phyloP scores from a whole-genome alignment of 2,888 invertebrate species.

The Escarpia spicata region DNA sequence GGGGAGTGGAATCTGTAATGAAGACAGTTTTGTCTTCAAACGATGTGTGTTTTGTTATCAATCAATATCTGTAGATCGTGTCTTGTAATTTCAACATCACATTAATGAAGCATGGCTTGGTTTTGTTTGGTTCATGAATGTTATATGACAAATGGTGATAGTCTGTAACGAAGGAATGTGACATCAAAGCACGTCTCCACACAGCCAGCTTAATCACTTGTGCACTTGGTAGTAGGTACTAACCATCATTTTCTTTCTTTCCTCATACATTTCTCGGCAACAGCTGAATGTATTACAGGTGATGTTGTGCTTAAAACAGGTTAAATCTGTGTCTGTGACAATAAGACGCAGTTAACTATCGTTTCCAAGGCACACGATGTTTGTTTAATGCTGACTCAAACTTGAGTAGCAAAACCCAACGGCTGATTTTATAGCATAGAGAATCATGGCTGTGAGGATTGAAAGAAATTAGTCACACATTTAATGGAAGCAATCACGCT shows the following conservation, averaged over 20 bases:
- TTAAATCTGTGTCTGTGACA: background rate
- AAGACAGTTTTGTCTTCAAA: background rate
- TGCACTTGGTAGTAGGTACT: background rate
- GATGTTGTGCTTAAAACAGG: background rate
- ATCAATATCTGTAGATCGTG: background rate
- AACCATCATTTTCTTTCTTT: background rate
- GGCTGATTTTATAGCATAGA: background rate
- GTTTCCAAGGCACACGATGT: background rate
- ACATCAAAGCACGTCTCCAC: background rate
- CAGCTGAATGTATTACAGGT: background rate
- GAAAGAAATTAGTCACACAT: background rate
- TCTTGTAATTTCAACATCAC: slow-evolving; percentile 1
- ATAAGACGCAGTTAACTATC: background rate
- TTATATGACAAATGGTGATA: background rate
- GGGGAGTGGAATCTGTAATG: background rate
- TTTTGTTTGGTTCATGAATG: background rate
- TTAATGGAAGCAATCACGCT: background rate
- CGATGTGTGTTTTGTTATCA: background rate
- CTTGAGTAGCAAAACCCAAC: background rate
- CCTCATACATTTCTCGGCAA: background rate
- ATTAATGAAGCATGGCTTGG: background rate
- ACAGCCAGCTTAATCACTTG: background rate
- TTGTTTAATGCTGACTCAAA: background rate
- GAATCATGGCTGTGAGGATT: background rate
- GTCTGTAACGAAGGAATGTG: background rate